Evolutionary conservation across 1,140 invertebrate species (phyloP).

Genomic region (Cataglyphis hispanica): DNA sequence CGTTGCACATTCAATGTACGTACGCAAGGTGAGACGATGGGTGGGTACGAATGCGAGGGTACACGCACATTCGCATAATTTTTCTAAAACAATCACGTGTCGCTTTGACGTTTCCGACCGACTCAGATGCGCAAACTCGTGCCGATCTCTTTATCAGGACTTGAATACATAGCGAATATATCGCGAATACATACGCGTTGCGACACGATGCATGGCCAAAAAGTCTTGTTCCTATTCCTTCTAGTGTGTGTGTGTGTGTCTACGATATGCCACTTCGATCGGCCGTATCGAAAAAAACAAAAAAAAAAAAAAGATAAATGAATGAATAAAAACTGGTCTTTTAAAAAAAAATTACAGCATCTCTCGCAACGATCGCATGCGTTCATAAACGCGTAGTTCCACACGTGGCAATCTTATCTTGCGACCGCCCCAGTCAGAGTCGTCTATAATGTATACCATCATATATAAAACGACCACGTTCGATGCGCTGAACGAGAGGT

Average conservation of each 20-base stretch:
- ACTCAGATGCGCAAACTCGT: constrained; percentile 42
- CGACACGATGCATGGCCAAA: constrained; percentile 72
- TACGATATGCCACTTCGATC: constrained; percentile 59
- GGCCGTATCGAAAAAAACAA: constrained; percentile 35
- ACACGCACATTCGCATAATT: constrained; percentile 32
- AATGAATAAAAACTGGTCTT: constrained; percentile 41
- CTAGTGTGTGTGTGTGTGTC: constrained; percentile 65
- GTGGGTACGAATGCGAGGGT: no score
- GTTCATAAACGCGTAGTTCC: constrained; percentile 21
- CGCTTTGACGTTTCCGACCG: constrained; percentile 48
- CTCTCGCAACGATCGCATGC: constrained; percentile 23
- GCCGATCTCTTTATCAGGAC: constrained; percentile 48
- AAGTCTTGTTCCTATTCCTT: constrained; percentile 79
- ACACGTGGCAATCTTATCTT: constrained; percentile 57
- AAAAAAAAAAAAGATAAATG: background rate
- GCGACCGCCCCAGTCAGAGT: constrained; percentile 46
- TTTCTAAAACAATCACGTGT: constrained; percentile 72
- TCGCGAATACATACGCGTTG: constrained; percentile 48
- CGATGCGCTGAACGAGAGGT: constrained; percentile 54
- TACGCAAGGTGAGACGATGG: background rate
- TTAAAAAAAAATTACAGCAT: constrained; percentile 10
- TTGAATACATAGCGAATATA: constrained; percentile 40
- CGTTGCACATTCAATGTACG: background rate
- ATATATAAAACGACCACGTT: constrained; percentile 36
- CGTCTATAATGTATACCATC: constrained; percentile 53